Percentiles rank a stretch among this genome's conserved stretches.
Conservation (phyloP, 2,113 vertebrate species). For the Chitala chitala region DNA sequence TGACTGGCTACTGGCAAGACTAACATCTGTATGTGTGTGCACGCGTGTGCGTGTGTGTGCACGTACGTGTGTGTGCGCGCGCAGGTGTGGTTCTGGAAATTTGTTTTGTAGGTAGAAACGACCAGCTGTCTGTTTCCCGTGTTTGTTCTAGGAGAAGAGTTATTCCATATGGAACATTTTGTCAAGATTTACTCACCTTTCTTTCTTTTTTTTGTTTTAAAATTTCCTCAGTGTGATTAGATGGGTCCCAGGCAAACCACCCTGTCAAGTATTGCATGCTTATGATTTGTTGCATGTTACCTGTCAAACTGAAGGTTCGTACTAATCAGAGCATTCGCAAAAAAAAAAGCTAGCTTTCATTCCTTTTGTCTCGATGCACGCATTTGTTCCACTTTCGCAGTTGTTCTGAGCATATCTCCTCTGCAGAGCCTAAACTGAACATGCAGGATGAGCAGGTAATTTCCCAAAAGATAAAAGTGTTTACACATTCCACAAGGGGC, state of each 20-base stretch:
- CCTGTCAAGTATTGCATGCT: neutral
- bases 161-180: constrained; percentile 8
- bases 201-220: neutral
- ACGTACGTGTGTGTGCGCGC: neutral
- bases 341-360: too few relatives aligned
- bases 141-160: constrained; percentile 19
- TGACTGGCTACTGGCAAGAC: too few relatives aligned
- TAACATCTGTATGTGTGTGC: constrained; percentile 3
- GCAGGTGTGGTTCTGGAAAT: neutral
- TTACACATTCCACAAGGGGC: too few relatives aligned
- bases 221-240: neutral
- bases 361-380: too few relatives aligned
- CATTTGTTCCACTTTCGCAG: too few relatives aligned
- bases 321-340: too few relatives aligned
- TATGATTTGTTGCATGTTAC: too few relatives aligned
- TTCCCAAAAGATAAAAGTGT: too few relatives aligned
- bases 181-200: constrained; percentile 6
- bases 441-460: too few relatives aligned
- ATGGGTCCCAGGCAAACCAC: neutral
- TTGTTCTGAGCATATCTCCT: too few relatives aligned
- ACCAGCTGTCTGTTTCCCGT: constrained; percentile 27
- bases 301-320: too few relatives aligned
- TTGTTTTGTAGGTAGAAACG: constrained; percentile 23
- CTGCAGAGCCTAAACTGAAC: too few relatives aligned
- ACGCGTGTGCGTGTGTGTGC: neutral